Conservation (phyloP, 92 coral and sea anemone genomes). For the Palythoa grandiflora region DNA sequence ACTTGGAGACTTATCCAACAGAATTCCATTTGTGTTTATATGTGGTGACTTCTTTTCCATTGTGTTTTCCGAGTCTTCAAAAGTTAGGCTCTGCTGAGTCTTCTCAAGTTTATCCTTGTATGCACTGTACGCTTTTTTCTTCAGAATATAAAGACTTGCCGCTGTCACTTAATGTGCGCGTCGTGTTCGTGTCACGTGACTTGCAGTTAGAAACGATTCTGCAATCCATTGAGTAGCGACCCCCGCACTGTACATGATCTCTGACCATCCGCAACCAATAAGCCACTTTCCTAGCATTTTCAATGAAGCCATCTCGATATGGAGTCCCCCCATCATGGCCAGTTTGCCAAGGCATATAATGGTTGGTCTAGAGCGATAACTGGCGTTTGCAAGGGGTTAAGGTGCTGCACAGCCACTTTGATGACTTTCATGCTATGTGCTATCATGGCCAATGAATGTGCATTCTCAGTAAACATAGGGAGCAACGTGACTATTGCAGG, state of each 20-base stretch:
- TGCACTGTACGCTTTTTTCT: constrained; percentile 10
- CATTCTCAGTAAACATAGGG: constrained; percentile 51
- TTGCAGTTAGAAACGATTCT: background rate
- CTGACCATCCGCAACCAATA: constrained; percentile 24
- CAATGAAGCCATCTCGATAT: constrained; percentile 41
- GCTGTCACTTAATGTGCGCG: background rate
- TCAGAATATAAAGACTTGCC: constrained; percentile 13
- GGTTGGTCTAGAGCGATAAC: constrained; percentile 54
- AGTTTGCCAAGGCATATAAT: constrained; percentile 54
- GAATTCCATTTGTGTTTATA: no score
- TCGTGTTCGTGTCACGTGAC: no score
- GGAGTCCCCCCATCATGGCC: constrained; percentile 54
- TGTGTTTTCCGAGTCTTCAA: background rate
- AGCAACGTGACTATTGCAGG: constrained; percentile 44
- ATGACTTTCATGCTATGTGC: constrained; percentile 28
- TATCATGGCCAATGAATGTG: constrained; percentile 58
- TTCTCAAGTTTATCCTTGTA: background rate
- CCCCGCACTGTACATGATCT: constrained; percentile 6
- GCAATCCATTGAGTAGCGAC: constrained; percentile 41
- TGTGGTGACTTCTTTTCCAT: background rate
- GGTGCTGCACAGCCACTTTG: constrained; percentile 43
- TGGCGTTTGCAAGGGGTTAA: constrained; percentile 39
- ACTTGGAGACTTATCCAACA: constrained; percentile 36
- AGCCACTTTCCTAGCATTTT: constrained; percentile 35
- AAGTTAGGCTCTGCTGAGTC: background rate